These are phyloP conservation scores for Motacilla alba DNA, from an alignment of 2,113 vertebrate species.

Conservation along the genomic window DNA sequence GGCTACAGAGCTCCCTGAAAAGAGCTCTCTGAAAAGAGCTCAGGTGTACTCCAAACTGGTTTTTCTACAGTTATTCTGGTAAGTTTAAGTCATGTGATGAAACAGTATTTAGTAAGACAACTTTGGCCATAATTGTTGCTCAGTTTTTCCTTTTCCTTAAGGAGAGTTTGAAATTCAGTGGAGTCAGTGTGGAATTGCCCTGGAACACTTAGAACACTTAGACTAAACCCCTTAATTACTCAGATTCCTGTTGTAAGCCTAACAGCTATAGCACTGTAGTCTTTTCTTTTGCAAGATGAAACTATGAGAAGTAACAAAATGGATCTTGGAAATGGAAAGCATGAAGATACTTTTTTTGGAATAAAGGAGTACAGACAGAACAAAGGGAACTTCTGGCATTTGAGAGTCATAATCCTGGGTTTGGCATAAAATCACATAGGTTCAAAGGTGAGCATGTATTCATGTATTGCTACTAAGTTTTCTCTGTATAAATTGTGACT, in stretches of 20 bases:
- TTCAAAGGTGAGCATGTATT: neutral
- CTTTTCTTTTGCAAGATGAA: neutral
- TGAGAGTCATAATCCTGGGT: neutral
- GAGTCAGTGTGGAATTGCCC: neutral
- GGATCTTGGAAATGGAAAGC: neutral
- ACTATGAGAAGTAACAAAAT: neutral
- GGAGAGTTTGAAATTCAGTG: neutral
- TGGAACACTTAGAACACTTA: neutral
- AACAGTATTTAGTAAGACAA: neutral
- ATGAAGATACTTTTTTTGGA: neutral
- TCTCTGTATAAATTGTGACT: neutral
- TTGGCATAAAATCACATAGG: neutral
- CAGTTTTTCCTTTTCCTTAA: neutral
- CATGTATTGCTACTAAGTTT: neutral
- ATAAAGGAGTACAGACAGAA: neutral
- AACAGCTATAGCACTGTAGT: neutral
- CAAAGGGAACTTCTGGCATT: neutral
- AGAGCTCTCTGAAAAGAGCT: neutral
- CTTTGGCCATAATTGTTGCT: neutral
- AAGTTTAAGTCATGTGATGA: neutral
- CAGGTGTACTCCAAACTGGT: neutral
- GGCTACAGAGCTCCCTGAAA: neutral
- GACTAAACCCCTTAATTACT: neutral
- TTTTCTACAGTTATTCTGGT: neutral
- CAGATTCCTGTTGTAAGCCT: neutral